Base-by-base conservation (phyloP, 1,140 invertebrate species). In the Leucophenga varia region DNA sequence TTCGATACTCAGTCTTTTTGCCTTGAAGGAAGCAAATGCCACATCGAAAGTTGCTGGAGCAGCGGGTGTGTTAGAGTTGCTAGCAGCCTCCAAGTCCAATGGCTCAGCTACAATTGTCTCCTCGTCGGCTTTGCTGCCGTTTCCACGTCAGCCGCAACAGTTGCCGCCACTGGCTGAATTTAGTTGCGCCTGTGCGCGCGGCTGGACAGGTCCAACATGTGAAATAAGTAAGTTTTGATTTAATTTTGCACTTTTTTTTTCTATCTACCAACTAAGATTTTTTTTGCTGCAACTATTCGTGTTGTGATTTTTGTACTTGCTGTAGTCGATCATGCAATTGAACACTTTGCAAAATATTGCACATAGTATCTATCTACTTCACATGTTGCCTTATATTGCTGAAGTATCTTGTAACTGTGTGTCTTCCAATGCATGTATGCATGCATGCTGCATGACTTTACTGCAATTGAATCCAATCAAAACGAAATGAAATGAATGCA, bases 141-240 rank as follows among this genome's bases (percentile, higher is more conserved):
- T 47, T 42, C 36, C 47, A n/a, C 31, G 40, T 37, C 32, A 45
- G 25, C 43, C 43, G 28, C 54, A 54, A 21, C 49, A 55, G 36
- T 48, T 56, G 51, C 55, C 51, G 42, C 53, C 64, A 21, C 54
- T 57, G 40, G 76, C 65, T 13, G 79, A 80, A 41, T 83, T 88
- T 77, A 79, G 80, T 48, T 97, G 94, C 78, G 81, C 82, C n/a
- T 97, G 94, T 78, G 80, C 84, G 16, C 79, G 86, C 6, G 94
- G 93, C 56, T 97, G 91, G 83, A 82, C 84, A 5, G 94, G 93
- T 17, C 76, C 83, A 14, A 85, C 86, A 48, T 97, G 94, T 76
- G 83, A 83, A 53, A 75, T 75, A 81, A 82, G 82, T 84, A 72
- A 83, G 81, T 80, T 63, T 65, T 67, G 63, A 67, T 67, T 67